These are phyloP conservation scores for Dichetophora obliterata DNA, from an alignment of 2,888 invertebrate genomes.

Conservation along the genomic window DNA sequence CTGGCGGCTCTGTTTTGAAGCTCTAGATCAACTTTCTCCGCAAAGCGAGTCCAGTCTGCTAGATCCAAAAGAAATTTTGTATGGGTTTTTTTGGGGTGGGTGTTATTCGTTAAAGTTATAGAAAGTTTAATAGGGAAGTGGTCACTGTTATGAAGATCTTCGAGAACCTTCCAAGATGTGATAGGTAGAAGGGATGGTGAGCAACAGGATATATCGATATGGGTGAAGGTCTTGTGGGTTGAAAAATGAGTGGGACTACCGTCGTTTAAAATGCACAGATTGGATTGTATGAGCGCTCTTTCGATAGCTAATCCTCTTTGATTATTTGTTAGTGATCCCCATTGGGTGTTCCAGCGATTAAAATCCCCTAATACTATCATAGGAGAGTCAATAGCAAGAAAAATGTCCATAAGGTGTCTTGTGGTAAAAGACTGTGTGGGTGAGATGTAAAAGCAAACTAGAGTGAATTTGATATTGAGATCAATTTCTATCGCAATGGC, in stretches of 20 bases:
- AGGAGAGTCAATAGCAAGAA: no score
- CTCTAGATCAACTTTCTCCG: no score
- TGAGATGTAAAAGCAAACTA: no score
- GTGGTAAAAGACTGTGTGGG: no score
- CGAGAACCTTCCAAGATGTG: constrained; percentile 34
- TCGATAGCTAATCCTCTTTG: constrained; percentile 33
- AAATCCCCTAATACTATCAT: no score
- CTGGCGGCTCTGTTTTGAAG: no score
- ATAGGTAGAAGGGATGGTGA: constrained; percentile 27
- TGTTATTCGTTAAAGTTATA: neutral
- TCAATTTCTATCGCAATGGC: no score
- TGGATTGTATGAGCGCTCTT: constrained; percentile 20
- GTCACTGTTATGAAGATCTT: constrained; percentile 36
- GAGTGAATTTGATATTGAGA: no score
- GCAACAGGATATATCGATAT: constrained; percentile 39
- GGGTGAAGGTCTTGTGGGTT: constrained; percentile 36
- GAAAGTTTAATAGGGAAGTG: constrained; percentile 39
- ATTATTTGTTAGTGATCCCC: constrained; percentile 16
- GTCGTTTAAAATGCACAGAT: constrained; percentile 38
- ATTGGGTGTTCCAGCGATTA: constrained; percentile 32
- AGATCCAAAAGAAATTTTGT: no score
- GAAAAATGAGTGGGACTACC: constrained; percentile 42
- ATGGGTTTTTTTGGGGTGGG: neutral
- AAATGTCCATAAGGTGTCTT: no score
- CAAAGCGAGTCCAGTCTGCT: no score